A percentile compares a stretch with the other conserved stretches of the same genome.
Evolutionary conservation across 2,888 invertebrate genomes (phyloP).

Genomic region (Erebia palarica): DNA sequence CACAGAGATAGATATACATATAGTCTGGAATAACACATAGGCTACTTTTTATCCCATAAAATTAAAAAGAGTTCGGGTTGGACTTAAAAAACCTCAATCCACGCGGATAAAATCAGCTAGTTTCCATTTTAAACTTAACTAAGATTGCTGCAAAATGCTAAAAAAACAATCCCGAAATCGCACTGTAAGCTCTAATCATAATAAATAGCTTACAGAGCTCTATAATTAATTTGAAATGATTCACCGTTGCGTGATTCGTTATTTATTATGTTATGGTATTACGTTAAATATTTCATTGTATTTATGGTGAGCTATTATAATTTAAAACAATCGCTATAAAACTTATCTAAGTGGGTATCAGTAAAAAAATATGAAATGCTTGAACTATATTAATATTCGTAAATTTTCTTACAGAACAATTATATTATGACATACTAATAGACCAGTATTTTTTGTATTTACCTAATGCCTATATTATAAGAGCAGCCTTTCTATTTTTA

Average conservation of each 20-base stretch:
- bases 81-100: no score
- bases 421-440: background rate
- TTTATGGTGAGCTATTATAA: background rate
- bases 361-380: background rate
- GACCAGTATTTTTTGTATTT: background rate
- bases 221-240: conserved; percentile 15
- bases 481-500: no score
- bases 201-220: conserved; percentile 1
- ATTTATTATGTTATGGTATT: background rate
- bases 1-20: no score
- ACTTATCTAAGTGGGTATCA: background rate
- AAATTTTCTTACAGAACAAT: background rate
- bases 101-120: no score
- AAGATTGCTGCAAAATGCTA: background rate
- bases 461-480: no score
- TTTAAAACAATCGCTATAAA: background rate
- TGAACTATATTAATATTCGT: background rate
- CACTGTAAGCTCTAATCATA: conserved; percentile 8
- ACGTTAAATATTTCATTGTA: background rate
- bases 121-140: background rate
- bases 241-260: conserved; percentile 11
- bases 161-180: background rate
- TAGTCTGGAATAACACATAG: no score
- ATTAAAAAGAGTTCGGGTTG: no score
- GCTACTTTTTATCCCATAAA: no score